Percentiles rank a stretch among this genome's conserved stretches.
phyloP scores from a whole-genome alignment of 1,140 invertebrate genomes.

The Triops cancriformis region DNA sequence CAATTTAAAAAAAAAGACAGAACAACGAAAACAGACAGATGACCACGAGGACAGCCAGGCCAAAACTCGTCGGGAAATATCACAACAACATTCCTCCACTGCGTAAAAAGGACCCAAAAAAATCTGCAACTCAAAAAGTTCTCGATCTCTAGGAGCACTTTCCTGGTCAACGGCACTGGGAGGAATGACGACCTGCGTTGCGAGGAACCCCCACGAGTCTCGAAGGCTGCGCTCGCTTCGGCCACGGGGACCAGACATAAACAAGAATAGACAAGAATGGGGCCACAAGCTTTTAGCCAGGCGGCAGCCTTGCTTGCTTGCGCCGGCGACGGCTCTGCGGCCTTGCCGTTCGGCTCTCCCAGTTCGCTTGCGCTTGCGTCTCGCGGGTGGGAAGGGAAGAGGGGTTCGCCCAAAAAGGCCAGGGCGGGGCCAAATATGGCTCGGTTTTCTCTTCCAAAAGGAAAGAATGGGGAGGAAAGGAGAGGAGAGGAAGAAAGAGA shows the following conservation, averaged over 20 bases:
- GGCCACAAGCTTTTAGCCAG: neutral
- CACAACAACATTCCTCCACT: no score
- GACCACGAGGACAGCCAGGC: neutral
- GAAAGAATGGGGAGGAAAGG: no score
- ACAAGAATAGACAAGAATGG: neutral
- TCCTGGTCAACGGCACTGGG: neutral
- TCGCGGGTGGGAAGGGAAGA: neutral
- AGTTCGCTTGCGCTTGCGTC: neutral
- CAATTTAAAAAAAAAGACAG: neutral
- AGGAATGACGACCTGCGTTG: neutral
- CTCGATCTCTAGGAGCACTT: neutral
- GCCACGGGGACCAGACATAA: neutral
- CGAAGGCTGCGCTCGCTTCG: neutral
- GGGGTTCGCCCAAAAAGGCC: neutral
- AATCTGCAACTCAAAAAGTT: no score
- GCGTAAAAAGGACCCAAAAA: no score
- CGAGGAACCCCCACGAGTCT: neutral
- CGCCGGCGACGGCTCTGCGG: neutral
- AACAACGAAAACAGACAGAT: neutral
- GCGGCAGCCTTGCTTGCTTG: neutral
- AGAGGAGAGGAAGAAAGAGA: neutral
- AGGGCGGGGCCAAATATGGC: neutral
- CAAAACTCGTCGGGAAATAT: no score
- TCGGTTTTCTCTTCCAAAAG: no score
- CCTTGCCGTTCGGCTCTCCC: conserved; percentile 2